Base-by-base conservation (phyloP, 2,888 invertebrate genomes). In the Brachyptera putata region DNA sequence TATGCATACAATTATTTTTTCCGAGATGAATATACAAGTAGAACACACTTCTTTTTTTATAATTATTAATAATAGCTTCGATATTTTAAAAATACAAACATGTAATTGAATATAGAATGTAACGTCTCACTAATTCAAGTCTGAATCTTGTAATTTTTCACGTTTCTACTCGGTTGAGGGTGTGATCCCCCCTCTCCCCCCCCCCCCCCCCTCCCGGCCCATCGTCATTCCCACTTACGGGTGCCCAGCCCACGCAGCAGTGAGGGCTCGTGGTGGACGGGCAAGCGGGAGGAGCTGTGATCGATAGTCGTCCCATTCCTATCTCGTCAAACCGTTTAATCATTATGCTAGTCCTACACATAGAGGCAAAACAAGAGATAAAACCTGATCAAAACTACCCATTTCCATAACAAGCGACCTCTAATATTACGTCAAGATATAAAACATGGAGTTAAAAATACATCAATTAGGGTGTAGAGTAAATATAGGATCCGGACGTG, bases 261-360 rank as follows among this genome's bases (percentile, higher is more conserved):
- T 46, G 21, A 24, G 21, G 46, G 21, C 1, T 4, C 2, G 22
- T 21, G 9, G 2, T n/a, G 46, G 30, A 30, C 13, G 34, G 53
- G 9, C 21, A 36, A 53, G 13, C 18, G 21, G 36, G 30, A 30
- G 16, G 21, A 36, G 9, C 16, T 14, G 21, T 48, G 58, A 49
- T 58, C 25, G 58, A 58, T 58, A 48, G 22, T 7, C 16, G n/a
- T n/a, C 43, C 43, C 43, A 9, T 57, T 43, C 57, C 41, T 57
- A 24, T 57, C 48, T 57, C 34, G 46, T 57, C 30, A 57, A 57
- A 57, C 16, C 57, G 57, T 57, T 57, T 57, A 57, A 57, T 57
- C 34, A 48, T 57, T n/a, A 36, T 26, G 26, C 48, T 13, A n/a
- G 25, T 46, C 24, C 24, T 3, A 46, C 22, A 21, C 46, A 46